Evolutionary conservation across 1,140 invertebrate genomes (phyloP).

Genomic region (Harpegnathos saltator): DNA sequence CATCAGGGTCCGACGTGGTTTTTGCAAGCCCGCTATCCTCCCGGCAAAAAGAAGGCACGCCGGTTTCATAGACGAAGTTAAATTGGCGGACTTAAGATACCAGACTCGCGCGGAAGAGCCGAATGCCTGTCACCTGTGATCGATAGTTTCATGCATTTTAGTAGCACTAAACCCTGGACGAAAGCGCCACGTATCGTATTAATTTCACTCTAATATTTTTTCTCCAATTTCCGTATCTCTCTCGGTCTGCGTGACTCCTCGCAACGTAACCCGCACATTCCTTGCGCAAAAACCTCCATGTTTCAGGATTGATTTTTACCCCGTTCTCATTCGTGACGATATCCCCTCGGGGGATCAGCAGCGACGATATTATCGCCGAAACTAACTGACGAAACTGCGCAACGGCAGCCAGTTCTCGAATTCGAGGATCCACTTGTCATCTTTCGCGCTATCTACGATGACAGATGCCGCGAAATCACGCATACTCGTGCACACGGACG

Average conservation of each 20-base stretch:
- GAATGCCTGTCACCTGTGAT: conserved; percentile 34
- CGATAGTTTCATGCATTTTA: conserved; percentile 42
- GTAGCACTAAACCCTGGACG: not conserved
- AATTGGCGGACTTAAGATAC: conserved; percentile 55
- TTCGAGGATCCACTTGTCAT: conserved; percentile 49
- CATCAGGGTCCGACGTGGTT: conserved; percentile 64
- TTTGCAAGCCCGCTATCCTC: conserved; percentile 65
- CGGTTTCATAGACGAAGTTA: conserved; percentile 59
- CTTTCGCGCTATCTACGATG: conserved; percentile 46
- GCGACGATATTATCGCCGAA: not conserved
- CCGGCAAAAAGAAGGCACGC: conserved; percentile 45
- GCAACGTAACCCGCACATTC: no score
- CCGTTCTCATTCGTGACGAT: not conserved
- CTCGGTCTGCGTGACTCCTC: no score
- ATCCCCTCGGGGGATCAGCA: not conserved
- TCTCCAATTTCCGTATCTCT: not conserved
- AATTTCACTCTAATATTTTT: conserved; percentile 49
- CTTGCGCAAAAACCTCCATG: no score
- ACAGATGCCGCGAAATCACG: not conserved
- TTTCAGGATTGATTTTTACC: not conserved
- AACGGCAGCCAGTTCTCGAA: not conserved
- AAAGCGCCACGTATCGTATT: not conserved
- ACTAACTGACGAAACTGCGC: not conserved
- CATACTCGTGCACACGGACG: conserved; percentile 8
- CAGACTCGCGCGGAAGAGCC: conserved; percentile 10